Percentiles rank a stretch among this genome's conserved stretches.
These are phyloP conservation scores for Eufriesea mexicana DNA, from an alignment of 1,140 invertebrate genomes.

Conservation along the genomic window DNA sequence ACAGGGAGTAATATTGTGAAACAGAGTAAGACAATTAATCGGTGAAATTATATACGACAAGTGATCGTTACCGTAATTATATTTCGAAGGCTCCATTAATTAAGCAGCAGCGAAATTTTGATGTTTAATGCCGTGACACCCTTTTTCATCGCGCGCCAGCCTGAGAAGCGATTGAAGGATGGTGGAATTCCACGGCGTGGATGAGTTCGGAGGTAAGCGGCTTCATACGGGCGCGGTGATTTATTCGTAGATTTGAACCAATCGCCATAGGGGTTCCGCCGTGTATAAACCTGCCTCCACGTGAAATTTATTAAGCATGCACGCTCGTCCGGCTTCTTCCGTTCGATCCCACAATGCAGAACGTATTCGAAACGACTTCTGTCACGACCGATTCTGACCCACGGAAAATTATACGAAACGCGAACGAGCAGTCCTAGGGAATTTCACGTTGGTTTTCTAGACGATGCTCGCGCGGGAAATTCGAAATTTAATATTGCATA, in stretches of 20 bases:
- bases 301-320: conserved; percentile 51
- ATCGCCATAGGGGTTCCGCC: conserved; percentile 53
- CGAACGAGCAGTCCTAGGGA: background rate
- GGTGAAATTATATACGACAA: too few relatives aligned
- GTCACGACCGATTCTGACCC: conserved; percentile 30
- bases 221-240: conserved; percentile 50
- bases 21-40: too few relatives aligned
- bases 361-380: conserved; percentile 45
- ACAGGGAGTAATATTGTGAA: too few relatives aligned
- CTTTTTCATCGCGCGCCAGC: background rate
- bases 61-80: too few relatives aligned
- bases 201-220: conserved; percentile 11
- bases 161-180: background rate
- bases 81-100: background rate
- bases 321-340: conserved; percentile 8
- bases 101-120: background rate
- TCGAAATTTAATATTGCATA: background rate
- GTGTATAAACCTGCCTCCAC: conserved; percentile 40
- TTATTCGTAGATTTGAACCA: conserved; percentile 53
- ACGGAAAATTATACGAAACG: conserved; percentile 31
- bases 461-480: background rate
- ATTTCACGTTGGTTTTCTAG: background rate
- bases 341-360: conserved; percentile 39
- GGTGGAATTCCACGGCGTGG: conserved; percentile 18
- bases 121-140: background rate